Percentiles rank a stretch among this genome's conserved stretches.
These are phyloP conservation scores for Ceriagrion tenellum DNA, from an alignment of 2,888 invertebrate species.

Conservation along the genomic window DNA sequence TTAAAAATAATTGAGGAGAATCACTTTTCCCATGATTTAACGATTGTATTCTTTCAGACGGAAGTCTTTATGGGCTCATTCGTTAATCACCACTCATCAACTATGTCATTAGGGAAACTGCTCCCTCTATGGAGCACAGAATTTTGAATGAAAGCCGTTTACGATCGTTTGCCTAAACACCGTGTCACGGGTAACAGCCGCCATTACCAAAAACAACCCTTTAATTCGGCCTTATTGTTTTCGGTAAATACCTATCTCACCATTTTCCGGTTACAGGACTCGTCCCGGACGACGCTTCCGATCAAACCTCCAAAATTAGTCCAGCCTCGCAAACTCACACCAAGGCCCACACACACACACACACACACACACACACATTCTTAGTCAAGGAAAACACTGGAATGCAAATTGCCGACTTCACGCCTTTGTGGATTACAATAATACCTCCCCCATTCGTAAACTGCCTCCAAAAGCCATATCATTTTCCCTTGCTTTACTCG, in stretches of 20 bases:
- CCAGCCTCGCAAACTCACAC: neutral
- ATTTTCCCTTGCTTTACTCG: neutral
- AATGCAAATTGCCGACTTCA: slow-evolving; percentile 28
- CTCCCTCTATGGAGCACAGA: neutral
- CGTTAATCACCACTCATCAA: neutral
- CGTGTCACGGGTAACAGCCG: neutral
- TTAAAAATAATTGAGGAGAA: neutral
- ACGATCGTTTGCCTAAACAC: neutral
- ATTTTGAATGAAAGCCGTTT: neutral
- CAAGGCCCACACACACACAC: neutral
- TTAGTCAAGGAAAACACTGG: neutral
- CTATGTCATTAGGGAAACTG: neutral
- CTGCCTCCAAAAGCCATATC: slow-evolving; percentile 2
- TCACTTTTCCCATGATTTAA: neutral
- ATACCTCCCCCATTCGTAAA: neutral
- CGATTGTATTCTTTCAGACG: too few relatives aligned
- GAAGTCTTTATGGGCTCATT: neutral
- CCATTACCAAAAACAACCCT: slow-evolving; percentile 11
- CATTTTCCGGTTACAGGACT: neutral
- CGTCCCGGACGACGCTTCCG: neutral
- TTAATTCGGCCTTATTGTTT: slow-evolving; percentile 12
- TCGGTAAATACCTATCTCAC: neutral
- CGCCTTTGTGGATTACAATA: slow-evolving; percentile 15
- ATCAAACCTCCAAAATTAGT: neutral
- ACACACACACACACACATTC: neutral